These are phyloP conservation scores for Contarinia nasturtii DNA, from an alignment of 1,140 invertebrate genomes.

Conservation along the genomic window DNA sequence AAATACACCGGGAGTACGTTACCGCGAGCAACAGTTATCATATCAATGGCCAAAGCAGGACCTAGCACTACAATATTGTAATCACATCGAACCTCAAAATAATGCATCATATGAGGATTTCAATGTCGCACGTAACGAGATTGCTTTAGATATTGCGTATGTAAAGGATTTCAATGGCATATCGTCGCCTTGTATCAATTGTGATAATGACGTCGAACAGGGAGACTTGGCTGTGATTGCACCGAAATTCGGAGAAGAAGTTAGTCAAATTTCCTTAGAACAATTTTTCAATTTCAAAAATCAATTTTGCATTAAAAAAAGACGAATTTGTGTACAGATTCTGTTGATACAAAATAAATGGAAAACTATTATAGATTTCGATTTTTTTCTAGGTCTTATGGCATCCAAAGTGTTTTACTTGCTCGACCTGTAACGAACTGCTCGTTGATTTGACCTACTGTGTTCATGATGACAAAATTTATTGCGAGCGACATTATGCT, in stretches of 20 bases:
- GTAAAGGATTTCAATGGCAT: constrained; percentile 25
- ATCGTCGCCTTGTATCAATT: constrained; percentile 25
- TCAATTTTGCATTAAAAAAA: too few species aligned
- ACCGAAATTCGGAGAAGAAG: constrained; percentile 30
- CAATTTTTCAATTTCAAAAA: constrained; percentile 9
- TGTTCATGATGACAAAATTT: constrained; percentile 64
- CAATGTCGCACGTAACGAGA: constrained; percentile 77
- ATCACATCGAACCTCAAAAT: constrained; percentile 60
- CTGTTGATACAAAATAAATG: background rate
- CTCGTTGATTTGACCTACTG: constrained; percentile 88
- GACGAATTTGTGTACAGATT: background rate
- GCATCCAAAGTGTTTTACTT: constrained; percentile 79
- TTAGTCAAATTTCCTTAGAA: constrained; percentile 9
- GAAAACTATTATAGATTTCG: background rate
- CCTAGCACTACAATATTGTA: constrained; percentile 70
- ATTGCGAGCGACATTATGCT: constrained; percentile 86
- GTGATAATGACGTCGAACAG: constrained; percentile 28
- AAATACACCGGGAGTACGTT: constrained; percentile 55
- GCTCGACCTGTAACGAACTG: constrained; percentile 63
- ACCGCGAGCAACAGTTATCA: constrained; percentile 64
- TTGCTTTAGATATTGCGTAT: constrained; percentile 83
- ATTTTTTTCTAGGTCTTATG: constrained; percentile 31
- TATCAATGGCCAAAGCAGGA: constrained; percentile 89
- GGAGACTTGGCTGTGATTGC: constrained; percentile 31
- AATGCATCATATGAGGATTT: constrained; percentile 71